Percentiles rank a stretch among this genome's conserved stretches.
phyloP scores from a whole-genome alignment of 2,113 vertebrate species.

The Nyctibius bracteatus region DNA sequence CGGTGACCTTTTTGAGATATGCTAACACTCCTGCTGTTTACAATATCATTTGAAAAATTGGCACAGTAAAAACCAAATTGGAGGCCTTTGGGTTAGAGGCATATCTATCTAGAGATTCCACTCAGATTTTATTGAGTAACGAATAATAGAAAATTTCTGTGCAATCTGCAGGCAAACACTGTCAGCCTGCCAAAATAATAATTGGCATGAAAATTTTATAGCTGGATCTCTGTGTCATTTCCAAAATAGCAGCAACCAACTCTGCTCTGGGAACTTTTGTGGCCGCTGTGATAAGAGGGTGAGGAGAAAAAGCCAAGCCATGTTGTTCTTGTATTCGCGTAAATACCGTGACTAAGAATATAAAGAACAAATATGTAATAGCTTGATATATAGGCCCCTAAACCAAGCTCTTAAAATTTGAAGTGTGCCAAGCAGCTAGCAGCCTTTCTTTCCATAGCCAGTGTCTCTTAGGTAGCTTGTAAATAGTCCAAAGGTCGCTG shows the following conservation, averaged over 20 bases:
- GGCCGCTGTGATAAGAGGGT: not conserved
- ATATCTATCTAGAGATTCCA: conserved; percentile 20
- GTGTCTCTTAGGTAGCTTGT: not conserved
- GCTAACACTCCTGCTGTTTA: conserved; percentile 23
- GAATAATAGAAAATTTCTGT: conserved; percentile 53
- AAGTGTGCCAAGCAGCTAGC: not conserved
- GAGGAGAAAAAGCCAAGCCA: not conserved
- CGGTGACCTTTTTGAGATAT: conserved; percentile 23
- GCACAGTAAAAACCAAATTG: conserved; percentile 9
- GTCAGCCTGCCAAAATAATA: conserved; percentile 46
- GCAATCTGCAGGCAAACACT: not conserved
- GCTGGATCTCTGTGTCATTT: not conserved
- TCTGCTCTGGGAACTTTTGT: conserved; percentile 28
- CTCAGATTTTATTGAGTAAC: conserved; percentile 35
- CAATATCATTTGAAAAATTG: conserved; percentile 19
- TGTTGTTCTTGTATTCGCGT: not conserved
- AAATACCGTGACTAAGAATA: not conserved
- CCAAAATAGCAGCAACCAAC: conserved; percentile 42
- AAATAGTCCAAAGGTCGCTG: not conserved
- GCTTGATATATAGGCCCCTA: not conserved
- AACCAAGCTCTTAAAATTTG: not conserved
- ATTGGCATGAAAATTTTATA: conserved; percentile 58
- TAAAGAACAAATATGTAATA: not conserved
- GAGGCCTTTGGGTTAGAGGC: conserved; percentile 13
- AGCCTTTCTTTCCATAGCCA: not conserved